These are phyloP conservation scores for Acronicta alni DNA, from an alignment of 2,888 invertebrate species.

Conservation along the genomic window DNA sequence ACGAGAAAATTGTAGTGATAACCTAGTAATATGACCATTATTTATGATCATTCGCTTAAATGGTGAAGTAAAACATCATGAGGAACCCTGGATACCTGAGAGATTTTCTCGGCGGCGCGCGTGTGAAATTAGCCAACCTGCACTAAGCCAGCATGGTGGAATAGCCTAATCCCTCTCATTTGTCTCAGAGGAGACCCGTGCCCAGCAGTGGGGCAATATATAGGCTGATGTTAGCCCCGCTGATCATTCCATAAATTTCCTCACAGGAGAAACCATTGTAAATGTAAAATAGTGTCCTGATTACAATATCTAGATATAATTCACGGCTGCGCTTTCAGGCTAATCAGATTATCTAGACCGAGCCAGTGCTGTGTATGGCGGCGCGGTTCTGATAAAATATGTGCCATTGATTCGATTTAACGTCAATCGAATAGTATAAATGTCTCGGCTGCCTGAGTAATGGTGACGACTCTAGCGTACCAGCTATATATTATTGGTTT, in stretches of 20 bases:
- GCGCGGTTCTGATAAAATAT: slow-evolving; percentile 45
- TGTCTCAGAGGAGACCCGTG: no score
- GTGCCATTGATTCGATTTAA: slow-evolving; percentile 52
- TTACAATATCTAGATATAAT: slow-evolving; percentile 45
- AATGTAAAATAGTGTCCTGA: slow-evolving; percentile 20
- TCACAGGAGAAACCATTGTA: slow-evolving; percentile 14
- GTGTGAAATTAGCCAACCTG: no score
- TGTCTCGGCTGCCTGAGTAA: slow-evolving; percentile 45
- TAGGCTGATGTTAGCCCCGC: no score
- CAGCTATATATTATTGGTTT: background rate
- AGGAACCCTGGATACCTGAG: no score
- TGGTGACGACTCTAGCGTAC: slow-evolving; percentile 32
- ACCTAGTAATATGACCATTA: no score
- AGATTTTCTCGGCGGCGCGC: no score
- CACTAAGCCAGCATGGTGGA: no score
- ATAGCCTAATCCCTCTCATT: no score
- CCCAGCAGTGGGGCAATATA: no score
- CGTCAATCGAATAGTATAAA: slow-evolving; percentile 54
- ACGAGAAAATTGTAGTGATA: no score
- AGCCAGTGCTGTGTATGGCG: slow-evolving; percentile 48
- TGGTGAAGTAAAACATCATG: no score
- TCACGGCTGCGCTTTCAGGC: slow-evolving; percentile 58
- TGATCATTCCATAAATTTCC: slow-evolving; percentile 15
- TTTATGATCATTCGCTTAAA: no score
- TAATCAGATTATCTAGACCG: slow-evolving; percentile 63